phyloP scores from a whole-genome alignment of 2,113 vertebrate genomes.

The Reinhardtius hippoglossoides region DNA sequence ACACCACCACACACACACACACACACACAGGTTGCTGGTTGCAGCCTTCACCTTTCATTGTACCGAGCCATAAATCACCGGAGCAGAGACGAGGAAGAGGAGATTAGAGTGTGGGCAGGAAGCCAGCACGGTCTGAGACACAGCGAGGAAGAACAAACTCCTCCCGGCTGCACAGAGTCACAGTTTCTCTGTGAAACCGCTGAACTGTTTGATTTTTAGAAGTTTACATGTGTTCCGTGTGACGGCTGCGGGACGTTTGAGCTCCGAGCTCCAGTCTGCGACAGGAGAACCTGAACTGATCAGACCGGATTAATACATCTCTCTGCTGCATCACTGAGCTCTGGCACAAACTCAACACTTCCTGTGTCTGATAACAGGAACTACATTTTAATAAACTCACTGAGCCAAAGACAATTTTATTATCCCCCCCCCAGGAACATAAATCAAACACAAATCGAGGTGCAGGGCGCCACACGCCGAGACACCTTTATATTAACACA shows the following conservation, averaged over 20 bases:
- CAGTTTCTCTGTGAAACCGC: not conserved
- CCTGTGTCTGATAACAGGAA: not conserved
- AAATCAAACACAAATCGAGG: no score
- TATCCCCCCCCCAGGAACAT: no score
- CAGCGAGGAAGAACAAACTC: not conserved
- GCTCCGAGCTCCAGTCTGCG: no score
- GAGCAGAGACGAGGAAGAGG: constrained; percentile 20
- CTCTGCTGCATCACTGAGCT: no score
- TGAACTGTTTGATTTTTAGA: not conserved
- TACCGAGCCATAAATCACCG: constrained; percentile 54
- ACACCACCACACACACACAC: constrained; percentile 29
- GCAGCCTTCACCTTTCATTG: constrained; percentile 52
- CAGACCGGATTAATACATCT: no score
- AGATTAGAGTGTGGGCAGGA: constrained; percentile 31
- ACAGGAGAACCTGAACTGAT: no score
- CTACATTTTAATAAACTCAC: not conserved
- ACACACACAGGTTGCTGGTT: constrained; percentile 14
- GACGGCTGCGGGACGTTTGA: no score
- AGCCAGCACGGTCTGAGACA: constrained; percentile 11
- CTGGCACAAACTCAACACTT: not conserved
- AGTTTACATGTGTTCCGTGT: not conserved
- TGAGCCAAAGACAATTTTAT: not conserved
- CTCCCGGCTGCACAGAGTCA: not conserved
- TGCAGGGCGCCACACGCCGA: not conserved
- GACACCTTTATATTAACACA: not conserved